Percentiles rank a stretch among this genome's conserved stretches.
These are phyloP conservation scores for Eupithecia exiguata DNA, from an alignment of 2,888 invertebrate genomes.

Conservation along the genomic window DNA sequence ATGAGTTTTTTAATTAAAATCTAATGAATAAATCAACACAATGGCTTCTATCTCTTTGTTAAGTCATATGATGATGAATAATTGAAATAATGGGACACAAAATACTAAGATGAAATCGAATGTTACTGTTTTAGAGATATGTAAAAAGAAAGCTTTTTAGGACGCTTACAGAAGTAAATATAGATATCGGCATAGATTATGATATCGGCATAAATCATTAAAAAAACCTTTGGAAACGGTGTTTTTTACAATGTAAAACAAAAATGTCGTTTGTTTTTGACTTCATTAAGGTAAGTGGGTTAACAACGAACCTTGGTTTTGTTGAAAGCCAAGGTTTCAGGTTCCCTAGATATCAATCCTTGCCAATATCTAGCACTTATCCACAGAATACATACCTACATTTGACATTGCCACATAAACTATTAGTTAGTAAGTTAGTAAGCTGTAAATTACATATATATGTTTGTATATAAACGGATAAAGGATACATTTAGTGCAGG, in stretches of 20 bases:
- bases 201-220: no score
- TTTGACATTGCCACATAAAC: background rate
- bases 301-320: background rate
- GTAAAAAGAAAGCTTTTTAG: background rate
- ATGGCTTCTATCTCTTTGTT: background rate
- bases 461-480: slow-evolving; percentile 5
- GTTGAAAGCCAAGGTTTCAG: background rate
- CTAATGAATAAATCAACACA: background rate
- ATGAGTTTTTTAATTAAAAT: background rate
- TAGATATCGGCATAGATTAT: background rate
- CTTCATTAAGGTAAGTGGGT: background rate
- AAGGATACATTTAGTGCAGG: slow-evolving; percentile 35
- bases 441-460: background rate
- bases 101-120: background rate
- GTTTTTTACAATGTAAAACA: background rate
- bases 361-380: background rate
- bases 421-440: background rate
- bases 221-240: no score
- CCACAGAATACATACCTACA: background rate
- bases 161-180: background rate
- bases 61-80: background rate
- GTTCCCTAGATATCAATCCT: background rate
- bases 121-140: slow-evolving; percentile 1
- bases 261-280: background rate
- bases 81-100: background rate